Percentiles rank a stretch among this genome's conserved stretches.
phyloP scores from a whole-genome alignment of 2,113 vertebrate species.

The Malurus melanocephalus region DNA sequence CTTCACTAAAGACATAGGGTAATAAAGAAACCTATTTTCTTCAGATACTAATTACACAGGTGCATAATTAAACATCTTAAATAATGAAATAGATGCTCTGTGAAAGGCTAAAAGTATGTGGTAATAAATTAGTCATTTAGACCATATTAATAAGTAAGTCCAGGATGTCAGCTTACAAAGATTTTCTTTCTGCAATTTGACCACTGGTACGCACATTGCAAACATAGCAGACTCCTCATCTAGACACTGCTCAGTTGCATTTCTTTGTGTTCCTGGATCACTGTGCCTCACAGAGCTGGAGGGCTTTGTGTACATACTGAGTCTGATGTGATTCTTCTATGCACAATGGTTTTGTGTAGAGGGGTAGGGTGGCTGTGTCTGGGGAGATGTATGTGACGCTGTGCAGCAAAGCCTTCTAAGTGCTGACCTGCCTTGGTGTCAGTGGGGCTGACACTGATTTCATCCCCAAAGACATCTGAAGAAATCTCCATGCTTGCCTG shows the following conservation, averaged over 20 bases:
- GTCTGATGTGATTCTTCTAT: not conserved
- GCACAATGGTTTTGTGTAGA: not conserved
- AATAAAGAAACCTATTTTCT: conserved; percentile 60
- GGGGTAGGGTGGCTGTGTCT: not conserved
- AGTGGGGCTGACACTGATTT: not conserved
- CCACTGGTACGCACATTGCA: not conserved
- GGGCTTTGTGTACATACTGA: not conserved
- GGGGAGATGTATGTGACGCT: not conserved
- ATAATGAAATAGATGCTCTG: conserved; percentile 66
- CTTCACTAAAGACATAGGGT: not conserved
- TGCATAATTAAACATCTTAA: conserved; percentile 67
- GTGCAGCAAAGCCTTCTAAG: not conserved
- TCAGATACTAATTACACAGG: conserved; percentile 69
- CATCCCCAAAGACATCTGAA: not conserved
- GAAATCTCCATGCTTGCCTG: not conserved
- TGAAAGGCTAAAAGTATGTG: conserved; percentile 66
- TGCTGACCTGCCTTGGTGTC: not conserved
- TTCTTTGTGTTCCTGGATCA: conserved; percentile 6
- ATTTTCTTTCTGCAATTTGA: conserved; percentile 42
- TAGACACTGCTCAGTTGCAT: not conserved
- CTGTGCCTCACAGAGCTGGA: not conserved
- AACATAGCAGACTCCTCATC: not conserved
- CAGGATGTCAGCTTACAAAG: conserved; percentile 27
- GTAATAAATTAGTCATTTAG: conserved; percentile 73
- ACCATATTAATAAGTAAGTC: conserved; percentile 71